Conservation (phyloP, 2,888 invertebrate genomes). For the Strigamia maritima region DNA sequence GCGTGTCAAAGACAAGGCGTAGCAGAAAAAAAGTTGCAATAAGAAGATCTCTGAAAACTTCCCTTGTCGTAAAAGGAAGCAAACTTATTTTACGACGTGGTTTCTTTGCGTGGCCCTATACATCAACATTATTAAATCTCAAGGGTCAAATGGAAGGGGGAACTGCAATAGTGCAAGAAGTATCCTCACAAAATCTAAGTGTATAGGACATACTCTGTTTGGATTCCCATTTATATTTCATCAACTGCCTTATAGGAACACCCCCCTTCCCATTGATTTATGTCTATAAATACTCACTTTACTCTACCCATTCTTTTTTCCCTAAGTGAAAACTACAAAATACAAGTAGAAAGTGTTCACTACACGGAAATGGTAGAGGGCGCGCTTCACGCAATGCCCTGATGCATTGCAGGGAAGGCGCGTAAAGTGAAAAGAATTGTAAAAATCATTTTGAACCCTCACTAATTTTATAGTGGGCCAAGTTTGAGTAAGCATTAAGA, state of each 20-base stretch:
- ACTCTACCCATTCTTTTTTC: not conserved
- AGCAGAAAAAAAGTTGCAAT: slow-evolving; percentile 31
- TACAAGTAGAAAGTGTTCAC: not conserved
- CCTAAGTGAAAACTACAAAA: slow-evolving; percentile 14
- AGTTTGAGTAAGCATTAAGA: slow-evolving; percentile 28
- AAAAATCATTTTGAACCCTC: slow-evolving; percentile 23
- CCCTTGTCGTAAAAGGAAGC: slow-evolving; percentile 35
- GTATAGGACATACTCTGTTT: slow-evolving; percentile 15
- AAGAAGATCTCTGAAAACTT: slow-evolving; percentile 27
- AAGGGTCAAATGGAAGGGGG: slow-evolving; percentile 36
- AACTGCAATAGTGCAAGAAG: slow-evolving; percentile 35
- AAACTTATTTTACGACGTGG: slow-evolving; percentile 38
- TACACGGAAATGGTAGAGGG: not conserved
- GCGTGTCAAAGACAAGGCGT: slow-evolving; percentile 9
- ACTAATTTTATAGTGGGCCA: slow-evolving; percentile 30
- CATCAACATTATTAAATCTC: slow-evolving; percentile 39
- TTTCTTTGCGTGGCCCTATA: slow-evolving; percentile 38
- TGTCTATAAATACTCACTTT: slow-evolving; percentile 17
- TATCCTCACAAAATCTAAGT: slow-evolving; percentile 35
- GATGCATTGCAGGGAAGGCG: slow-evolving; percentile 3
- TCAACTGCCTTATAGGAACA: slow-evolving; percentile 8
- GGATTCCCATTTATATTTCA: slow-evolving; percentile 38
- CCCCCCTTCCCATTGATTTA: slow-evolving; percentile 16
- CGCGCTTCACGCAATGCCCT: slow-evolving; percentile 2
- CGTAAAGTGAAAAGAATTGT: slow-evolving; percentile 24